Percentiles rank a stretch among this genome's conserved stretches.
Evolutionary conservation across 2,888 invertebrate species (phyloP).

Genomic region (Netelia inedita): DNA sequence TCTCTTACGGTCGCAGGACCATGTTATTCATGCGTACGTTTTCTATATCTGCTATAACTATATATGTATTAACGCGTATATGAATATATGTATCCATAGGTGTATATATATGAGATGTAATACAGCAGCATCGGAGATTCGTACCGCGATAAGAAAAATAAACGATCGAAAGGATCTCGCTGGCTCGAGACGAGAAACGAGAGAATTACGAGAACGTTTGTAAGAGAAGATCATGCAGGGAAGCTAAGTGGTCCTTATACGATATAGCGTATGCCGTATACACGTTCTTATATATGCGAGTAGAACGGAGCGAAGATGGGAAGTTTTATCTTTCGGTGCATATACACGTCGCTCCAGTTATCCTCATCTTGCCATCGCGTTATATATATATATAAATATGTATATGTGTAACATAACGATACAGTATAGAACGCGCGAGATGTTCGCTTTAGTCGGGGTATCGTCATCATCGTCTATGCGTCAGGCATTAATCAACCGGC

Average conservation of each 20-base stretch:
- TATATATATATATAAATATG: not conserved
- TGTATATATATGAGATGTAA: constrained; percentile 31
- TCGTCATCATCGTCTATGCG: constrained; percentile 44
- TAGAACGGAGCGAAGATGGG: constrained; percentile 23
- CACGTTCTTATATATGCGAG: not conserved
- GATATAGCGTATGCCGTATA: constrained; percentile 11
- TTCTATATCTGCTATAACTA: not conserved
- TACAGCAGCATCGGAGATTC: constrained; percentile 69
- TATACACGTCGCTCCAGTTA: constrained; percentile 69
- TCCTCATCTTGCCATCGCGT: constrained; percentile 41
- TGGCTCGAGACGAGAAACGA: constrained; percentile 33
- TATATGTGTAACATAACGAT: not conserved
- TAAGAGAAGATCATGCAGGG: constrained; percentile 39
- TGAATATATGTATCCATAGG: not conserved
- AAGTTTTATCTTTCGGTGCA: constrained; percentile 57
- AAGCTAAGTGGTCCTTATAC: constrained; percentile 66
- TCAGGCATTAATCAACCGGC: constrained; percentile 76
- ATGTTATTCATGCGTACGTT: constrained; percentile 20
- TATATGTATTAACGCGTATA: not conserved
- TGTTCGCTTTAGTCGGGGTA: constrained; percentile 14
- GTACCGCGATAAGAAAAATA: constrained; percentile 73
- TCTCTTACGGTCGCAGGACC: constrained; percentile 45
- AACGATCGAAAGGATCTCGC: constrained; percentile 54
- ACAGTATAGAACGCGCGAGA: constrained; percentile 1
- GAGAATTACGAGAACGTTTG: constrained; percentile 47